phyloP scores from a whole-genome alignment of 2,113 vertebrate species.

The Muscicapa adusta region DNA sequence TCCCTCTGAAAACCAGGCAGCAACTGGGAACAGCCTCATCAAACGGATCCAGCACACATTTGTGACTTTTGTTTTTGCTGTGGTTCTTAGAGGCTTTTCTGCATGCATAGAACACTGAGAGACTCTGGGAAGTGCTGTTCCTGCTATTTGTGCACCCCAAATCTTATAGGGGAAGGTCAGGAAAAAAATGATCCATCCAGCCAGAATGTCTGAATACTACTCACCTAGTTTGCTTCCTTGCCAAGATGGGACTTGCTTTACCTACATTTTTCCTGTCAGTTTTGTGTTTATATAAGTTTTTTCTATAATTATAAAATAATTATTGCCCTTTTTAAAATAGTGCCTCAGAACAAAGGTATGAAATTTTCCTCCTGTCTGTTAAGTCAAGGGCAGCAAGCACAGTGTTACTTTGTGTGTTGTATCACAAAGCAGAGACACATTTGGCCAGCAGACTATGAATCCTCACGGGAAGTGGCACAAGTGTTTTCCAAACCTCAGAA shows the following conservation, averaged over 20 bases:
- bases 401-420: not conserved
- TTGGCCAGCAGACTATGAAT: not conserved
- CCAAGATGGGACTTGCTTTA: no score
- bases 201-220: not conserved
- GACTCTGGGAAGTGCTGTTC: not conserved
- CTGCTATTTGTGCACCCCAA: not conserved
- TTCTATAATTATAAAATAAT: not conserved
- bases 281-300: not conserved
- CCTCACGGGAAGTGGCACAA: not conserved
- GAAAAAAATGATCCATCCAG: not conserved
- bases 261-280: not conserved
- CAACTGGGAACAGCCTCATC: not conserved
- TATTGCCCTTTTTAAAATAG: not conserved
- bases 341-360: not conserved
- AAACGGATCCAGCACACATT: not conserved
- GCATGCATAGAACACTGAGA: not conserved
- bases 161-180: not conserved
- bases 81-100: not conserved
- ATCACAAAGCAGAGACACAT: not conserved
- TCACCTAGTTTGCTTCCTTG: not conserved
- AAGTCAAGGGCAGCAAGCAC: not conserved
- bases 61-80: not conserved
- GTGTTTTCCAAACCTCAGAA: constrained; percentile 7
- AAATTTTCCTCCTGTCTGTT: not conserved
- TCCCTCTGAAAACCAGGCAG: not conserved